Conservation (phyloP, 2,113 vertebrate genomes). For the Alaudala cheleensis region DNA sequence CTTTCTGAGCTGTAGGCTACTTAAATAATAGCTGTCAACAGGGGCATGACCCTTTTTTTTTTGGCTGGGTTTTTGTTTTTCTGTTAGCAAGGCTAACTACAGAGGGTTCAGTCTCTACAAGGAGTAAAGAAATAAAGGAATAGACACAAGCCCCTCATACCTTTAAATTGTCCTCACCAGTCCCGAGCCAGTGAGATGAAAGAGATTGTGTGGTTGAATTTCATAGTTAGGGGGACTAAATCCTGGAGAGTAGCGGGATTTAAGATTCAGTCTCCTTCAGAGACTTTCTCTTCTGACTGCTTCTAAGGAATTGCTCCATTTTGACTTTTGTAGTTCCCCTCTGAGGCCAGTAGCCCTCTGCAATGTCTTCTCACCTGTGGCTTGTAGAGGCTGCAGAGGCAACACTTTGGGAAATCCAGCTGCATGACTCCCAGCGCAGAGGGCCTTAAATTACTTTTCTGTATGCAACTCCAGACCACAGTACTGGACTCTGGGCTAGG, state of each 20-base stretch:
- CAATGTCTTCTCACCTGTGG: accelerated
- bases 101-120: background rate
- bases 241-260: background rate
- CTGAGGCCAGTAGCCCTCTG: accelerated
- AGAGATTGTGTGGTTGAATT: background rate
- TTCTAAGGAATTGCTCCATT: background rate
- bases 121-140: background rate
- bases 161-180: background rate
- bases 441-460: background rate
- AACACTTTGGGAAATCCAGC: background rate
- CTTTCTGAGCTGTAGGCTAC: background rate
- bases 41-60: accelerated
- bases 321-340: background rate
- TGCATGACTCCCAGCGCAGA: background rate
- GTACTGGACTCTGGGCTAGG: background rate
- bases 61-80: background rate
- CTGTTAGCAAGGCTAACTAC: background rate
- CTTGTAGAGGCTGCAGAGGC: background rate
- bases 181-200: background rate
- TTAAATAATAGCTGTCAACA: background rate
- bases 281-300: background rate
- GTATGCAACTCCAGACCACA: background rate
- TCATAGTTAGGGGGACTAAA: background rate
- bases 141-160: accelerated
- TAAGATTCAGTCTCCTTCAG: background rate